Evolutionary conservation across 2,888 invertebrate genomes (phyloP), one percentile per base, ranked within the genome.

Genomic region (Ophraella communa): DNA sequence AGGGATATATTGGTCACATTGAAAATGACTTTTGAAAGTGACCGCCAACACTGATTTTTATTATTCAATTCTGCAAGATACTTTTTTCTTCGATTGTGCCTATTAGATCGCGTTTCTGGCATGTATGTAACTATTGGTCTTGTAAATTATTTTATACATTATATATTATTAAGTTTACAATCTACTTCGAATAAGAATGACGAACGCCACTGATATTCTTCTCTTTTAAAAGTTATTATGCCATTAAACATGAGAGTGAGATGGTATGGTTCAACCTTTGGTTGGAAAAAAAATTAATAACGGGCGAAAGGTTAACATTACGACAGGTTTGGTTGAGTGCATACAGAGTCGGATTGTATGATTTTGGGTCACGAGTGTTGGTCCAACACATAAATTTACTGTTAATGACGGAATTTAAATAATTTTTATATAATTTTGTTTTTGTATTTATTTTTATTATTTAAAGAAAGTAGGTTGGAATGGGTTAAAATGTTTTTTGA

Each of bases 251-350:
- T 27, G 67, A 64, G 67, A 60, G 65, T 57, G 52, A 65, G 61
- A 65, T 64, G 65, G 65, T 59, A 62, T 23, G 63, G 68, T 62
- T 53, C 66, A 56, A 69, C 66, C 69, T 66, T 63, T 64, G 51
- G 57, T 30, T 52, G 24, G 14, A 52, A 62, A 64, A 64, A 66
- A 67, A 63, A 61, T 62, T 60, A 62, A 64, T 67, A 69, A 69
- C 67, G 65, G 65, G 61, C 54, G 64, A 70, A 68, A 70, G 68
- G 70, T 68, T 68, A 70, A 62, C 51, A 66, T 69, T 64, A 70
- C 66, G 66, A 70, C 67, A 66, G 69, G 66, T 67, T 67, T 62
- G n/a, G 45, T 61, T 47, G 60, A 63, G 58, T 47, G 60, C 44
- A 30, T 4, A 30, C 60, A 60, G 60, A 45, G 60, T 14, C 30